A percentile compares a stretch with the other conserved stretches of the same genome.
Conservation (phyloP, 2,888 invertebrate genomes). For the Lamellibrachia satsuma region DNA sequence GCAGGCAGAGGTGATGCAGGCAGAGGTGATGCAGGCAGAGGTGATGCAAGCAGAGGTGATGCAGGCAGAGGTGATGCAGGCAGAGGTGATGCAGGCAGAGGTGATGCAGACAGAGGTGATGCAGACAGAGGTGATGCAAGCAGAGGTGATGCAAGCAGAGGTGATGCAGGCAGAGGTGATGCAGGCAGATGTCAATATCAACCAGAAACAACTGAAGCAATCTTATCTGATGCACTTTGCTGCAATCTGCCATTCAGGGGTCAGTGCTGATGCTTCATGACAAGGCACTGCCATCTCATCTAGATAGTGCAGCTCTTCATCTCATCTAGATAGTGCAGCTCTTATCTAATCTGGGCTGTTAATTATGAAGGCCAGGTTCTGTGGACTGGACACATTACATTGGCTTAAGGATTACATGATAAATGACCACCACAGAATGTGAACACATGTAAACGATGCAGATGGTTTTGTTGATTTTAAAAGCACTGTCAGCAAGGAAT, state of each 20-base stretch:
- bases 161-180: neutral
- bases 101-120: neutral
- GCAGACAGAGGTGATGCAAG: neutral
- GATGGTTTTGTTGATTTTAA: neutral
- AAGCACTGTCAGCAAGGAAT: neutral
- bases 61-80: neutral
- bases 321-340: neutral
- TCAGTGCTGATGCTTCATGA: neutral
- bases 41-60: no score
- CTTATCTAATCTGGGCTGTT: neutral
- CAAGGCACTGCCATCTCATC: neutral
- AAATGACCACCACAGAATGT: neutral
- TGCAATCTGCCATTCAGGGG: neutral
- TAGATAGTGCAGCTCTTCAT: neutral
- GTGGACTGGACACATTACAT: neutral
- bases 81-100: neutral
- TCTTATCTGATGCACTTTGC: constrained; percentile 13
- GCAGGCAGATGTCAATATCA: neutral
- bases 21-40: neutral
- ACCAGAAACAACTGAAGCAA: neutral
- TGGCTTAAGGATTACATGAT: neutral
- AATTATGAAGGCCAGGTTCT: neutral
- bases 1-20: neutral
- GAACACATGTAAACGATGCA: neutral
- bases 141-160: neutral